A percentile compares a stretch with the other conserved stretches of the same genome.
These are phyloP conservation scores for Phalloptychus januarius DNA, from an alignment of 2,797 vertebrate species.

Conservation along the genomic window DNA sequence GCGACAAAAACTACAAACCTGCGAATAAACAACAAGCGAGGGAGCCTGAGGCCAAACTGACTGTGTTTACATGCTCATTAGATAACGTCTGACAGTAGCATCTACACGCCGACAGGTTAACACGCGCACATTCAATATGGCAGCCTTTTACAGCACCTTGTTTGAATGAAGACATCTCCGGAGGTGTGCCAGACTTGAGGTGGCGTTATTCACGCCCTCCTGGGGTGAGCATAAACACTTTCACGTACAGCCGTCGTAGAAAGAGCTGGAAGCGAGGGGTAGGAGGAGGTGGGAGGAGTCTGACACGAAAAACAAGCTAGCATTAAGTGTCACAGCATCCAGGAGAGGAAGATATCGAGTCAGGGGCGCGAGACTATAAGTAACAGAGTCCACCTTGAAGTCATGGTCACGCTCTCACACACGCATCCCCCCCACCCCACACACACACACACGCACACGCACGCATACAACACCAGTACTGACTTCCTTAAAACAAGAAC, in stretches of 20 bases:
- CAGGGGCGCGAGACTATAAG: slow-evolving; percentile 57
- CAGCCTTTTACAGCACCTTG: slow-evolving; percentile 37
- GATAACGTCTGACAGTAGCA: background rate
- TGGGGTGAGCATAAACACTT: slow-evolving; percentile 15
- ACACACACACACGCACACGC: background rate
- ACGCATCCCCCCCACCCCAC: too few species aligned
- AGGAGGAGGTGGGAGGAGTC: slow-evolving; percentile 50
- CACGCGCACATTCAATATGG: background rate
- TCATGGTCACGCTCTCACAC: slow-evolving; percentile 17
- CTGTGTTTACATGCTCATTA: slow-evolving; percentile 28
- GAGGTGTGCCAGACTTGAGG: slow-evolving; percentile 25
- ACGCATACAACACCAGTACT: background rate
- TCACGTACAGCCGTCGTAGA: slow-evolving; percentile 16
- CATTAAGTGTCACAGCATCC: slow-evolving; percentile 66
- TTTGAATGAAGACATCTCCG: slow-evolving; percentile 17
- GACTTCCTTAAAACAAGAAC: background rate
- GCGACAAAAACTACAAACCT: slow-evolving; percentile 56
- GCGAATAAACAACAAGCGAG: slow-evolving; percentile 66
- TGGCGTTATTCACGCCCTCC: slow-evolving; percentile 24
- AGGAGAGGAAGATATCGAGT: slow-evolving; percentile 51
- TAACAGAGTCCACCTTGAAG: slow-evolving; percentile 52
- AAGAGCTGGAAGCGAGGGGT: slow-evolving; percentile 29
- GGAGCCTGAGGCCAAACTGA: slow-evolving; percentile 33
- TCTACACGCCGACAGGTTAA: background rate
- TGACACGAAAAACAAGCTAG: slow-evolving; percentile 57